Percentiles rank a stretch among this genome's conserved stretches.
Conservation (phyloP, 2,888 invertebrate species). For the Hesperia comma region DNA sequence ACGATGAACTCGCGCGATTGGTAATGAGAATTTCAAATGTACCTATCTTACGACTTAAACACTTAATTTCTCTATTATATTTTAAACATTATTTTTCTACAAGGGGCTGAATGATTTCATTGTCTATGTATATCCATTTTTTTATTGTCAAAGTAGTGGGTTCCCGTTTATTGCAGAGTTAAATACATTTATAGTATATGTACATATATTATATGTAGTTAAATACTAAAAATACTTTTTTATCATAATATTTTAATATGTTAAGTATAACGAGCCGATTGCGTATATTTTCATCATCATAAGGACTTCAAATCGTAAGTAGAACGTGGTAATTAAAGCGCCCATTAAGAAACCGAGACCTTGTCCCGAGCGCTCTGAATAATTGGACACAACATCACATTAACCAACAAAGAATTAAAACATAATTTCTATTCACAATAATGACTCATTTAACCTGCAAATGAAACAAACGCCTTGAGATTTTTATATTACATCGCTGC, state of each 20-base stretch:
- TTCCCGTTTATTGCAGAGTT: too few species aligned
- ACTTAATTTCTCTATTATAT: slow-evolving; percentile 27
- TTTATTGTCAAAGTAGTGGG: slow-evolving; percentile 16
- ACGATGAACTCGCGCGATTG: slow-evolving; percentile 25
- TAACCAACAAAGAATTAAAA: slow-evolving; percentile 59
- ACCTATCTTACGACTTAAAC: slow-evolving; percentile 14
- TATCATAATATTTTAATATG: too few species aligned
- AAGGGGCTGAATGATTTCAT: slow-evolving; percentile 11
- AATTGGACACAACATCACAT: slow-evolving; percentile 57
- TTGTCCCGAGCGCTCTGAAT: slow-evolving; percentile 55
- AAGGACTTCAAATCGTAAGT: slow-evolving; percentile 42
- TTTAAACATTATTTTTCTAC: slow-evolving; percentile 11
- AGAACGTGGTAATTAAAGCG: slow-evolving; percentile 56
- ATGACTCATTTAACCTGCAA: slow-evolving; percentile 6
- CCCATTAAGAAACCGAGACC: slow-evolving; percentile 62
- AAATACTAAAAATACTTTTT: too few species aligned
- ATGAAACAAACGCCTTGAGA: slow-evolving; percentile 4
- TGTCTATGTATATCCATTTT: slow-evolving; percentile 19
- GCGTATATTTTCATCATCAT: slow-evolving; percentile 12
- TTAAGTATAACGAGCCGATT: too few species aligned
- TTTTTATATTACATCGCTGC: background rate
- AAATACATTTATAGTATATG: too few species aligned
- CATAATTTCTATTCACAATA: slow-evolving; percentile 46
- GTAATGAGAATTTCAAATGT: slow-evolving; percentile 32
- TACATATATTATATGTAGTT: too few species aligned